Conservation (phyloP, 2,113 vertebrate species). For the Eidolon helvum region DNA sequence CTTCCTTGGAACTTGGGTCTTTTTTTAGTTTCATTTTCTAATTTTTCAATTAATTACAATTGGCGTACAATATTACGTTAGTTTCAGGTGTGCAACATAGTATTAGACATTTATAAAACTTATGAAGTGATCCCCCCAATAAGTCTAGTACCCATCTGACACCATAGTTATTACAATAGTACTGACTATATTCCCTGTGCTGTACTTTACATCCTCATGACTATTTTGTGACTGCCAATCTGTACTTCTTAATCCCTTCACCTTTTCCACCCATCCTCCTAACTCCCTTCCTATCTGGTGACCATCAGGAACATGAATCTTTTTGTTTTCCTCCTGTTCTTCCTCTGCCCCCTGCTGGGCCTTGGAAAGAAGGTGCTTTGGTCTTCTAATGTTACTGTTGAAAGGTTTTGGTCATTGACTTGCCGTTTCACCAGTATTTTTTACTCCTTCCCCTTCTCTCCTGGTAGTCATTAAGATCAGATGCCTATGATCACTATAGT, state of each 20-base stretch:
- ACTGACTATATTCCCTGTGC: neutral
- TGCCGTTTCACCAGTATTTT: constrained; percentile 33
- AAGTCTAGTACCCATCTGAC: neutral
- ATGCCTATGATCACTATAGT: constrained; percentile 98
- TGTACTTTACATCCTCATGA: neutral
- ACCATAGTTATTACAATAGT: neutral
- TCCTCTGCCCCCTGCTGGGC: accelerated
- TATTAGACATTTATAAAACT: neutral
- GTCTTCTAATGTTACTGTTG: neutral
- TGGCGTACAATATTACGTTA: neutral
- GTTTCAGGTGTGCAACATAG: neutral
- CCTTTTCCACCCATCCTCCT: neutral
- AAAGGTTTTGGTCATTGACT: neutral
- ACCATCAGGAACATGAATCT: neutral
- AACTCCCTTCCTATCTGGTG: neutral
- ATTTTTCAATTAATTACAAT: neutral
- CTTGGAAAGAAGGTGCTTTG: neutral
- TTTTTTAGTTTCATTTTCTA: neutral
- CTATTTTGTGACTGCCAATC: neutral
- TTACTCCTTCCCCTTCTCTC: neutral
- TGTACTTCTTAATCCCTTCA: neutral
- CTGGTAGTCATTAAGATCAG: constrained; percentile 91
- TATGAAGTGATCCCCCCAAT: neutral
- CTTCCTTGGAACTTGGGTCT: neutral
- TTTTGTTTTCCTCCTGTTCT: neutral